Evolutionary conservation across 2,888 invertebrate genomes (phyloP), one percentile per base, ranked within the genome.

Genomic region (Rhorus exstirpatorius): DNA sequence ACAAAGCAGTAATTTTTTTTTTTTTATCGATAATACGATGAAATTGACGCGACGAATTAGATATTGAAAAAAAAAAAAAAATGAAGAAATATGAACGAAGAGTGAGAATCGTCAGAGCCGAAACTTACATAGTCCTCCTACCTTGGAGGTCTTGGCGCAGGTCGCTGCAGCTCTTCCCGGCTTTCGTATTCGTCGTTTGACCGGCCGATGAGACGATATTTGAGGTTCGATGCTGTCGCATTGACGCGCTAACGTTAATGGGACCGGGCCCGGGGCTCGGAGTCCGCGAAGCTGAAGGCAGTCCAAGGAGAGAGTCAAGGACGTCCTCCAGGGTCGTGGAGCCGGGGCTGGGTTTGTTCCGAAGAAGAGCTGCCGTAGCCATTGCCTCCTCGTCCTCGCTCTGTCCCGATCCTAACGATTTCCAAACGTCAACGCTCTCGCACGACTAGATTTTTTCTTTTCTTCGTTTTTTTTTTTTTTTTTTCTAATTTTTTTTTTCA

Each of bases 241-340:
- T 87, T 89, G 88, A 86, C 84, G 90, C 85, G 84, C 70, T 83
- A 87, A 88, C 89, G 89, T 91, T 88, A 86, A 88, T 86, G 84
- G 91, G 89, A 85, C 91, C 91, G 83, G 92, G 92, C 92, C 94
- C 94, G 89, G 95, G 95, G 92, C 97, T 97, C 89, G 97, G 96
- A 91, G 97, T 96, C 92, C 96, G 95, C 90, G 96, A 95, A 89
- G 94, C 94, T 86, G 96, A 95, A 90, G 97, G 97, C 92, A 97
- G 95, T 91, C 98, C 97, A 93, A 98, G 95, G 88, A 98, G 95
- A 86, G 98, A 97, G 93, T 98, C 97, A 93, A 98, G 95, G 86
- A 98, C 98, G 94, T 98, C 98, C 94, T 98, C 98, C 92, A 98
- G 94, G 86, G 98, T 98, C 81, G 97, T 97, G 88, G 97, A 97